phyloP scores from a whole-genome alignment of 2,113 vertebrate genomes.

The Neolamprologus toae region DNA sequence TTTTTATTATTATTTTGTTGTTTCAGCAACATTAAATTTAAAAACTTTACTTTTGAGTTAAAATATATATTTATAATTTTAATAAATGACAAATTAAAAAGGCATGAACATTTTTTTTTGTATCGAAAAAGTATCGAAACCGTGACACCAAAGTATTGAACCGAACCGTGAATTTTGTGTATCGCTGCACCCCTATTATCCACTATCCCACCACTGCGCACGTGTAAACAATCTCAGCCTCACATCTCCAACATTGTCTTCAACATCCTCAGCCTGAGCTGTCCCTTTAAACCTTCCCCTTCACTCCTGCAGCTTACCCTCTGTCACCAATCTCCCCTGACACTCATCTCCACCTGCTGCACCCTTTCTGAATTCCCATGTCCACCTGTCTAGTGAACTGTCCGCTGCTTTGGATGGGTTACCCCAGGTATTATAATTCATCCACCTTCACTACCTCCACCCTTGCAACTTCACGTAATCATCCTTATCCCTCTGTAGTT shows the following conservation, averaged over 20 bases:
- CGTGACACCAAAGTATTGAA: accelerated
- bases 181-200: accelerated
- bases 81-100: background rate
- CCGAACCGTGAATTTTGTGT: background rate
- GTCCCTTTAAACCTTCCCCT: background rate
- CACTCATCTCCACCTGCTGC: background rate
- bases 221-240: background rate
- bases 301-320: background rate
- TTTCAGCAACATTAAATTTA: background rate
- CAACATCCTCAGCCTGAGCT: background rate
- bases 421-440: background rate
- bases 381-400: background rate
- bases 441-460: background rate
- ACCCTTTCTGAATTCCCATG: accelerated
- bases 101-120: background rate
- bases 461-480: background rate
- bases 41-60: background rate
- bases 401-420: background rate
- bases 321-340: background rate
- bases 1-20: accelerated
- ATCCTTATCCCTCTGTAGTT: background rate
- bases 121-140: accelerated
- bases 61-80: background rate
- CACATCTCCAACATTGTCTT: background rate
- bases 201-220: background rate